phyloP scores from a whole-genome alignment of 2,888 invertebrate genomes.

The Lochmaea capreae region DNA sequence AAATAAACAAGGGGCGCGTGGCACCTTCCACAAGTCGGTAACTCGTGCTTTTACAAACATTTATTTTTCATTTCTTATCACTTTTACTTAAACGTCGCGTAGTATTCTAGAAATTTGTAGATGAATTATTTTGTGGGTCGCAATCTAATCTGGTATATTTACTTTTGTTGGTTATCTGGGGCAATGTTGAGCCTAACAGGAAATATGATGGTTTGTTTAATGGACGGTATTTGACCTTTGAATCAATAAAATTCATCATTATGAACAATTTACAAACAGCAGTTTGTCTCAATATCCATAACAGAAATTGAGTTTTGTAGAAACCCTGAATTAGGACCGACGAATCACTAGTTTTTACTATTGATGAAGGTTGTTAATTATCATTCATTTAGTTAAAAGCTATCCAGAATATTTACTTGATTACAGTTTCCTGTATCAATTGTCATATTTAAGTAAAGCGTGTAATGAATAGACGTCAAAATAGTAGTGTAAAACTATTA shows the following conservation, averaged over 20 bases:
- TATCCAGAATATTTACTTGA: no score
- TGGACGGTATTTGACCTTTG: slow-evolving; percentile 34
- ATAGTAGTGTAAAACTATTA: no score
- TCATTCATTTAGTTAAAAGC: no score
- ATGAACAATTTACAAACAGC: background rate
- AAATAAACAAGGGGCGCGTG: slow-evolving; percentile 54
- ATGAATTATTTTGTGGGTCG: slow-evolving; percentile 43
- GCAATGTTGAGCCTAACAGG: slow-evolving; percentile 41
- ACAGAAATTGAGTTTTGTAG: no score
- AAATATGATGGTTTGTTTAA: slow-evolving; percentile 33
- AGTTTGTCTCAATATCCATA: background rate
- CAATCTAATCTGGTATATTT: slow-evolving; percentile 49
- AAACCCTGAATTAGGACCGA: no score
- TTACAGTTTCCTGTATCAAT: no score
- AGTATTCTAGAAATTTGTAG: slow-evolving; percentile 41
- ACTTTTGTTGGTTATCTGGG: slow-evolving; percentile 41
- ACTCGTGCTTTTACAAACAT: slow-evolving; percentile 43
- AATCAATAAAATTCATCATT: background rate
- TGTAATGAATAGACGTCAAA: no score
- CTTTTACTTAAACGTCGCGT: slow-evolving; percentile 30
- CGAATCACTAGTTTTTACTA: no score
- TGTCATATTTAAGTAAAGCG: no score
- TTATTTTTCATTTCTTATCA: slow-evolving; percentile 38
- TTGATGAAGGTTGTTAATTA: no score
- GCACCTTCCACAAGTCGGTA: slow-evolving; percentile 45